Evolutionary conservation across 2,888 invertebrate genomes (phyloP).

Genomic region (Acrocyrtus sp.): DNA sequence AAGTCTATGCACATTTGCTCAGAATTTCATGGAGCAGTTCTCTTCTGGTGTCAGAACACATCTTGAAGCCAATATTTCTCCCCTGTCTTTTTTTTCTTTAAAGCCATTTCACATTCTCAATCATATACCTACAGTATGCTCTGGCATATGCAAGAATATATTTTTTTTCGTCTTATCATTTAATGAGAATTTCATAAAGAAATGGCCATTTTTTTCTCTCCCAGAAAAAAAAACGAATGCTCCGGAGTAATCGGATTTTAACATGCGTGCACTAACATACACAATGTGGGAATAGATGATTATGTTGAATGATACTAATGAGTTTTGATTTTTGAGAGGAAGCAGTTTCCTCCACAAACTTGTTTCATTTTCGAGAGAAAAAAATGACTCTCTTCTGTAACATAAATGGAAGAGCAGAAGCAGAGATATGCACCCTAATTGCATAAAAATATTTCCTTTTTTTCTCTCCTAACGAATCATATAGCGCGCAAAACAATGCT

Average conservation of each 20-base stretch:
- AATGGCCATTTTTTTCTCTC: neutral
- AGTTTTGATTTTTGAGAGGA: slow-evolving; percentile 19
- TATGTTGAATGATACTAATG: slow-evolving; percentile 26
- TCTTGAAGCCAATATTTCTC: slow-evolving; percentile 25
- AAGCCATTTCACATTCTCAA: neutral
- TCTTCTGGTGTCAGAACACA: slow-evolving; percentile 10
- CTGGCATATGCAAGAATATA: too few relatives aligned
- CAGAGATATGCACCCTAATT: too few relatives aligned
- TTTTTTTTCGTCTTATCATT: slow-evolving; percentile 30
- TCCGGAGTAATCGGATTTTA: neutral
- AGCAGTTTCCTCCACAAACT: neutral
- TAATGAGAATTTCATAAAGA: slow-evolving; percentile 40
- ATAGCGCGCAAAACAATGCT: neutral
- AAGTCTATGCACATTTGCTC: neutral
- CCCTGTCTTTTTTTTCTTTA: neutral
- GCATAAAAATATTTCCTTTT: neutral
- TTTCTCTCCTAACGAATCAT: neutral
- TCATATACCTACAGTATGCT: too few relatives aligned
- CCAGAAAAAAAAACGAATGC: neutral
- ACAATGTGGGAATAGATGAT: slow-evolving; percentile 4
- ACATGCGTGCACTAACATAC: neutral
- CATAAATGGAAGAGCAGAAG: too few relatives aligned
- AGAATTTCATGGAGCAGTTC: slow-evolving; percentile 10
- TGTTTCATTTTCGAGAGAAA: neutral
- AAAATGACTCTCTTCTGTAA: too few relatives aligned